A percentile compares a stretch with the other conserved stretches of the same genome.
Evolutionary conservation across 2,888 invertebrate genomes (phyloP).

Genomic region (Auanema sp.): DNA sequence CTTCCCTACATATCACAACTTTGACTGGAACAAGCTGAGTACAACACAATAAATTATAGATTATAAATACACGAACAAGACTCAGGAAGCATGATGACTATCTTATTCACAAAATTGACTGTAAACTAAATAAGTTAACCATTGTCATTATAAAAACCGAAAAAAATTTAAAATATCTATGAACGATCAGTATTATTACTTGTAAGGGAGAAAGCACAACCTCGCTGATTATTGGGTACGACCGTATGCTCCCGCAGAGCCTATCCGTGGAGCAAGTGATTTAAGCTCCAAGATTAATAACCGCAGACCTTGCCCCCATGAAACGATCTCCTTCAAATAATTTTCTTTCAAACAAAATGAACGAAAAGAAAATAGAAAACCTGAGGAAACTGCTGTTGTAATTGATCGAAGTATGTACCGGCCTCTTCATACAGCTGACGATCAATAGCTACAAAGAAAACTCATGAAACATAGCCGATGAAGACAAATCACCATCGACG

Average conservation of each 20-base stretch:
- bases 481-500: conserved; percentile 47
- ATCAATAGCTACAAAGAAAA: conserved; percentile 46
- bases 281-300: conserved; percentile 26
- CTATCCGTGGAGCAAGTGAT: conserved; percentile 5
- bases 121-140: no score
- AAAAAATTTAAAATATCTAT: no score
- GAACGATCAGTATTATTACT: no score
- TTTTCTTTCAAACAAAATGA: neutral
- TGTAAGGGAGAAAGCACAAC: no score
- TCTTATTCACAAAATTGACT: no score
- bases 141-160: no score
- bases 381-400: conserved; percentile 31
- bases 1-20: no score
- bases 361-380: conserved; percentile 1
- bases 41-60: no score
- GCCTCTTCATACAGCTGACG: conserved; percentile 51
- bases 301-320: conserved; percentile 28
- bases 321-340: conserved; percentile 18
- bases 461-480: neutral
- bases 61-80: no score
- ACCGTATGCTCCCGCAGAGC: conserved; percentile 14
- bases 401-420: conserved; percentile 34
- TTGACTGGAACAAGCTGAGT: no score
- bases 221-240: conserved; percentile 6
- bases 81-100: no score